Percentiles rank a stretch among this genome's conserved stretches.
These are phyloP conservation scores for Crossocerus cetratus DNA, from an alignment of 2,888 invertebrate genomes.

Conservation along the genomic window DNA sequence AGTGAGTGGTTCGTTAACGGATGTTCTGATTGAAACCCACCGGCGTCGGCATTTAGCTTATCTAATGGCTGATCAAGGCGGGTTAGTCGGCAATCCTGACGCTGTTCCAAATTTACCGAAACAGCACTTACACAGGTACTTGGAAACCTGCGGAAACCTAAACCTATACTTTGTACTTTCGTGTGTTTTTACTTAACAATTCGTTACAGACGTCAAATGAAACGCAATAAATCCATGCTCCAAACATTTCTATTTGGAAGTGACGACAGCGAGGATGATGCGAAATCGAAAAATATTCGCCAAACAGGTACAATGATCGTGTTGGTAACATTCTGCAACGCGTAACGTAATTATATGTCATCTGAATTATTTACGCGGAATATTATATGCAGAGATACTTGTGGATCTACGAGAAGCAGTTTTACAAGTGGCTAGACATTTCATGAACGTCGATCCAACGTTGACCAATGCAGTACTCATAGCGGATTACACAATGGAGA, in stretches of 20 bases:
- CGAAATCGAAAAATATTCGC: constrained; percentile 96
- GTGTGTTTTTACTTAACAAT: neutral
- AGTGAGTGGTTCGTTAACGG: constrained; percentile 89
- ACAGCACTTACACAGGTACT: constrained; percentile 88
- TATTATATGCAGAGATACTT: constrained; percentile 84
- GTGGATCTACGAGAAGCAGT: constrained; percentile 99
- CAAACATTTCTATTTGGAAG: constrained; percentile 92
- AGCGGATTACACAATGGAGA: constrained; percentile 97
- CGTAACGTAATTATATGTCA: too few relatives aligned
- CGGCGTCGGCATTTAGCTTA: constrained; percentile 95
- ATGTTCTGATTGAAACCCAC: constrained; percentile 92
- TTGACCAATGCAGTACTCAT: constrained; percentile 88
- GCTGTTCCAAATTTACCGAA: constrained; percentile 94
- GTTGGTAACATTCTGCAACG: too few relatives aligned
- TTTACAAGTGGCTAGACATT: constrained; percentile 94
- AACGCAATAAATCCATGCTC: constrained; percentile 93
- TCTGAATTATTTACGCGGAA: too few relatives aligned
- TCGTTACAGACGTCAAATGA: constrained; percentile 87
- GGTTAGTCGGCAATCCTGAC: constrained; percentile 93
- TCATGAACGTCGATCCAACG: constrained; percentile 94
- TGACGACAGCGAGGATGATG: constrained; percentile 87
- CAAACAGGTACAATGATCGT: constrained; percentile 83
- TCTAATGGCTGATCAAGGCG: constrained; percentile 97
- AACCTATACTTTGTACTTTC: neutral
- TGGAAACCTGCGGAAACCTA: neutral